Base-by-base conservation (phyloP, 2,888 invertebrate genomes). In the Tetragonula carbonaria region DNA sequence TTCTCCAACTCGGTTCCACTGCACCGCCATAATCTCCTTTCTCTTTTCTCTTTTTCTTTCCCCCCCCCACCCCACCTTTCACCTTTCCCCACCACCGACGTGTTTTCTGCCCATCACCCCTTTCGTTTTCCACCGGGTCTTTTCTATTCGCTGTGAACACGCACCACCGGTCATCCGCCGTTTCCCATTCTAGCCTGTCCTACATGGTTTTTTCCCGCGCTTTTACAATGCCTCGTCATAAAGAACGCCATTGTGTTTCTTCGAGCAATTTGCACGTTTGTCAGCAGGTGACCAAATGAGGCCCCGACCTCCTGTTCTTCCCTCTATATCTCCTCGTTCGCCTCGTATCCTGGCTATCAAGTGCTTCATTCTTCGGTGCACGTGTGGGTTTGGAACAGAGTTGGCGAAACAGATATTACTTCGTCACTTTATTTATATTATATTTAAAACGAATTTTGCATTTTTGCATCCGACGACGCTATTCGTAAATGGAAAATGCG, bases 221-320 rank as follows among this genome's bases (percentile, higher is more conserved):
- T 73, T 62, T 62, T 63, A 80, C 76, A 85, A 80, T 78, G 66
- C n/a, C 72, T 62, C 71, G 77, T 78, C 77, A 74, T 73, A 84
- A 74, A 85, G 85, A 72, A 63, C 45, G 14, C 28, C 74, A 78
- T 74, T 75, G 77, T 84, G 85, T 78, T 85, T 72, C 85, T 85
- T 81, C 74, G 74, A 80, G 71, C 72, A 85, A 78, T 84, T 85
- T 74, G 70, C 14, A 51, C 80, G 85, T 85, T 85, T 80, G 84
- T 80, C 66, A 74, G 70, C 70, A 23, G 51, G 33, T 79, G 62
- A 67, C 23, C 71, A 63, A 71, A 79, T 77, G 67, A 72, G 45
- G 21, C 38, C 59, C 57, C 66, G 14, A 3, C 28, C 62, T 28
- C n/a, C 4, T 45, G 45, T 45, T 45, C 45, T 21, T 28, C 28